phyloP scores from a whole-genome alignment of 2,888 invertebrate genomes.

The Schrankia costaestrigalis region DNA sequence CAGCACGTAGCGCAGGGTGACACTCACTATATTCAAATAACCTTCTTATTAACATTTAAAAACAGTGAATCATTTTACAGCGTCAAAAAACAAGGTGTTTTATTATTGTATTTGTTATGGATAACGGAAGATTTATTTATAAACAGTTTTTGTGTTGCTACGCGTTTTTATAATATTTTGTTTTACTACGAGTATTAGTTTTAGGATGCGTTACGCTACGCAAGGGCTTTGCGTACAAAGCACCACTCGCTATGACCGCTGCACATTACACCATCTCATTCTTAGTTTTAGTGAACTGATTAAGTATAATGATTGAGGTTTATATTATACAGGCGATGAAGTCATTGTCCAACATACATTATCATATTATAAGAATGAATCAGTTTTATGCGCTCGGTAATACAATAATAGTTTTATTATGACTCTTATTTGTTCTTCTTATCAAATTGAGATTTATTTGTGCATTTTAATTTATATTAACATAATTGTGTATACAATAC shows the following conservation, averaged over 20 bases:
- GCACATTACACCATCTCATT: conserved; percentile 5
- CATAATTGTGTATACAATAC: conserved; percentile 7
- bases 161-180: conserved; percentile 16
- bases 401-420: conserved; percentile 30
- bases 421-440: conserved; percentile 27
- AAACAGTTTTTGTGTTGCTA: conserved; percentile 33
- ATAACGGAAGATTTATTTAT: conserved; percentile 36
- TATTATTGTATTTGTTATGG: conserved; percentile 35
- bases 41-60: conserved; percentile 44
- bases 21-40: conserved; percentile 45
- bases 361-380: conserved; percentile 38
- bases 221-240: no score
- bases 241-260: no score
- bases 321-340: conserved; percentile 28
- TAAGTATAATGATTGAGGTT: conserved; percentile 30
- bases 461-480: conserved; percentile 14
- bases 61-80: conserved; percentile 49
- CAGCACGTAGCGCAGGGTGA: conserved; percentile 28
- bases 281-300: conserved; percentile 24
- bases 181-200: background rate
- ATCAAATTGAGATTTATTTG: conserved; percentile 30
- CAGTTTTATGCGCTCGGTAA: conserved; percentile 30
- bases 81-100: conserved; percentile 34
- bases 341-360: conserved; percentile 29
- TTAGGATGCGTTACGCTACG: no score